A percentile compares a stretch with the other conserved stretches of the same genome.
Conservation (phyloP, 1,140 invertebrate genomes). For the Pogonognathellus flavescens region DNA sequence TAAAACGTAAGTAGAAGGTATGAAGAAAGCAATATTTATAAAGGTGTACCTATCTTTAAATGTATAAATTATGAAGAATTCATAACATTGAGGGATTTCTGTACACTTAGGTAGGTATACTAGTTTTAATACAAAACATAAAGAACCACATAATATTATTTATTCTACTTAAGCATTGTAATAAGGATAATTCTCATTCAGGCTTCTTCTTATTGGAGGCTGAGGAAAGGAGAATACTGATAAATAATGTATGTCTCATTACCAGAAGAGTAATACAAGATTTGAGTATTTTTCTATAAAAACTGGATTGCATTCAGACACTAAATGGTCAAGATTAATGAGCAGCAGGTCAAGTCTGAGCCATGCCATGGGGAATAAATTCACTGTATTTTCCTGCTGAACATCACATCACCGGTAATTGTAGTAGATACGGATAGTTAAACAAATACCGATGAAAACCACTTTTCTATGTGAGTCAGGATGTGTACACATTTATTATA, state of each 20-base stretch:
- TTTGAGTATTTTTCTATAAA: constrained; percentile 39
- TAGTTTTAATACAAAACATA: no score
- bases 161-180: background rate
- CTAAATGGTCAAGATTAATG: constrained; percentile 43
- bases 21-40: no score
- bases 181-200: background rate
- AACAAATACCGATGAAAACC: constrained; percentile 36
- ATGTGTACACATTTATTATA: background rate
- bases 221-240: constrained; percentile 9
- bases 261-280: background rate
- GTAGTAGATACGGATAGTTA: constrained; percentile 34
- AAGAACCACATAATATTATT: no score
- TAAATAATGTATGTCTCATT: constrained; percentile 47
- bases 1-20: background rate
- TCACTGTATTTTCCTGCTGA: background rate
- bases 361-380: constrained; percentile 6
- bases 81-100: no score
- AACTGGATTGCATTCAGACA: constrained; percentile 38
- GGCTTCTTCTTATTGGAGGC: background rate
- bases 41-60: background rate
- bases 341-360: constrained; percentile 9
- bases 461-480: background rate
- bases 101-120: no score
- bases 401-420: constrained; percentile 27
- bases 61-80: no score